Percentiles rank a stretch among this genome's conserved stretches.
Evolutionary conservation across 2,113 vertebrate genomes (phyloP).

Genomic region (Cisticola juncidis): DNA sequence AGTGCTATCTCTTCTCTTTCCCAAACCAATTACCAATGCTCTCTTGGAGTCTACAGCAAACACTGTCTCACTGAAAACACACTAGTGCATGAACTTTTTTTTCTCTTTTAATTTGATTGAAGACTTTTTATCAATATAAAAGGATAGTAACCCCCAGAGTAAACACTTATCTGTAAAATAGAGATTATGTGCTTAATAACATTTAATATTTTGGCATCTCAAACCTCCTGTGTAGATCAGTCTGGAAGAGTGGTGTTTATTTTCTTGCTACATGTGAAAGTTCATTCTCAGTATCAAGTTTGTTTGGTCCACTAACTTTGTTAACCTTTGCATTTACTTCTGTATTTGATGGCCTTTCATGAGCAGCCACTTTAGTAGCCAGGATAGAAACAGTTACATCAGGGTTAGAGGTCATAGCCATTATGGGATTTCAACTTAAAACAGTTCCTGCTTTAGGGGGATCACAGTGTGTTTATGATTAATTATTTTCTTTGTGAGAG

Average conservation of each 20-base stretch:
- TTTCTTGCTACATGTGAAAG: conserved; percentile 81
- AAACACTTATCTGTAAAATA: conserved; percentile 71
- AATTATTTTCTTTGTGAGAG: conserved; percentile 75
- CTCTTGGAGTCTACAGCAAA: background rate
- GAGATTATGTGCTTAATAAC: conserved; percentile 71
- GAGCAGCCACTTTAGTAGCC: conserved; percentile 66
- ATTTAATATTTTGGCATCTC: conserved; percentile 75
- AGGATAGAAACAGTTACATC: conserved; percentile 75
- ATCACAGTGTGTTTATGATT: conserved; percentile 71
- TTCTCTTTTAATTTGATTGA: conserved; percentile 4
- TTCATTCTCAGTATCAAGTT: conserved; percentile 84
- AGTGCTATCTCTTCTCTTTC: background rate
- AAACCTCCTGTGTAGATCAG: conserved; percentile 74
- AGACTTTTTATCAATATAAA: conserved; percentile 60
- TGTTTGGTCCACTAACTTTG: conserved; percentile 85
- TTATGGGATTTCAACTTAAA: conserved; percentile 78
- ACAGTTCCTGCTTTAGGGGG: conserved; percentile 61
- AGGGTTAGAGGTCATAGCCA: conserved; percentile 77
- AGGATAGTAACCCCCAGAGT: conserved; percentile 59
- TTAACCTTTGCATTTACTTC: conserved; percentile 81
- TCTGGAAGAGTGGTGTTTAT: conserved; percentile 75
- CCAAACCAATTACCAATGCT: background rate
- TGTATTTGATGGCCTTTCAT: conserved; percentile 76
- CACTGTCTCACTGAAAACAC: background rate
- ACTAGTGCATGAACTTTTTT: conserved; percentile 6